Evolutionary conservation across 2,113 vertebrate genomes (phyloP).

Genomic region (Labeo catla): DNA sequence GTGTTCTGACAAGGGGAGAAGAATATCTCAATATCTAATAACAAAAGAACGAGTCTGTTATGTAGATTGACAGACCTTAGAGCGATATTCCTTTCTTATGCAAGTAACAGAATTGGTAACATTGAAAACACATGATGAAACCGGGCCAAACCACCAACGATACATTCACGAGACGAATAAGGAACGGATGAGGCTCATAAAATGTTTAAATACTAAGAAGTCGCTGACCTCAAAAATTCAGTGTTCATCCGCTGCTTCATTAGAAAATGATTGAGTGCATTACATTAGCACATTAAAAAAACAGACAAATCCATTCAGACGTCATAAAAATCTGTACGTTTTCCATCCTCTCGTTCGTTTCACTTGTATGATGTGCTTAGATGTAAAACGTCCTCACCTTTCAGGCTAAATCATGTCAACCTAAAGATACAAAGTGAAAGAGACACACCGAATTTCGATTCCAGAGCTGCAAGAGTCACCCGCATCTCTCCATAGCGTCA

Average conservation of each 20-base stretch:
- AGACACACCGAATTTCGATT: not conserved
- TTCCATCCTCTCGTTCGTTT: not conserved
- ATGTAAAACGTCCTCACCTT: not conserved
- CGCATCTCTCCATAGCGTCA: not conserved
- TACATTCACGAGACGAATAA: constrained; percentile 54
- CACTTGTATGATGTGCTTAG: not conserved
- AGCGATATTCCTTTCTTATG: constrained; percentile 48
- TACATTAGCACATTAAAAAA: not conserved
- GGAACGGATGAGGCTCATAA: constrained; percentile 53
- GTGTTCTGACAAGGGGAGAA: constrained; percentile 57
- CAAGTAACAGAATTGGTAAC: constrained; percentile 59
- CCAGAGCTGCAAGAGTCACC: not conserved
- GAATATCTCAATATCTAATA: constrained; percentile 61
- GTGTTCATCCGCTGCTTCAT: not conserved
- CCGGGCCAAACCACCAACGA: constrained; percentile 48
- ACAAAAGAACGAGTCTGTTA: constrained; percentile 60
- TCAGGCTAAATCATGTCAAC: not conserved
- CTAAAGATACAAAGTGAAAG: not conserved
- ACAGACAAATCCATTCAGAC: not conserved
- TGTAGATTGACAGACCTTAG: constrained; percentile 53
- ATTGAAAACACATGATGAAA: constrained; percentile 69
- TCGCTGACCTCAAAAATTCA: constrained; percentile 54
- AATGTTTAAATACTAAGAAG: constrained; percentile 60
- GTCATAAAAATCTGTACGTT: not conserved
- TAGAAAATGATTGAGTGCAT: constrained; percentile 15